A percentile compares a stretch with the other conserved stretches of the same genome.
These are phyloP conservation scores for Arenaria interpres DNA, from an alignment of 2,113 vertebrate genomes.

Conservation along the genomic window DNA sequence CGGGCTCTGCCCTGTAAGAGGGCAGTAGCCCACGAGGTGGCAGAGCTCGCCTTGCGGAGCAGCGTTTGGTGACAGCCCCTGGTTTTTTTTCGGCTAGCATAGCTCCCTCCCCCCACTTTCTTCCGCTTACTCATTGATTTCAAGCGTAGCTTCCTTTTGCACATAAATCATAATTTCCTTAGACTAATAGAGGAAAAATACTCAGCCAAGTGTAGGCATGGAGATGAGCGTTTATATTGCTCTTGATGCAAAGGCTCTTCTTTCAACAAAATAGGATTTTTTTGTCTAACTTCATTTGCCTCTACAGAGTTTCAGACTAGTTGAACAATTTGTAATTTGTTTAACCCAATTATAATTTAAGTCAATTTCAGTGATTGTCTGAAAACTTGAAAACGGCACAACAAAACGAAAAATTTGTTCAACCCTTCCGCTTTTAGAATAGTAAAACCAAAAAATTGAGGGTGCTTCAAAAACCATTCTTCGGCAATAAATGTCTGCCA, in stretches of 20 bases:
- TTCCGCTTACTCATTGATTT: not conserved
- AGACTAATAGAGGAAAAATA: not conserved
- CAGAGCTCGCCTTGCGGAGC: conserved; percentile 25
- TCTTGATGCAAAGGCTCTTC: not conserved
- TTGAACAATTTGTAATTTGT: not conserved
- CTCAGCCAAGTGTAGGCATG: not conserved
- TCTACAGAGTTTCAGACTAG: not conserved
- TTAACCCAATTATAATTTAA: not conserved
- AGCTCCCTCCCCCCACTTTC: not conserved
- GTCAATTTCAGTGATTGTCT: not conserved
- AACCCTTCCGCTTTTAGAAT: not conserved
- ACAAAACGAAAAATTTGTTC: not conserved
- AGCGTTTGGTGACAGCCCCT: not conserved
- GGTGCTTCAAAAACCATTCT: not conserved
- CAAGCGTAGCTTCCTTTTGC: not conserved
- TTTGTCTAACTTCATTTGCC: not conserved
- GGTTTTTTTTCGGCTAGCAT: not conserved
- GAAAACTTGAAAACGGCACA: not conserved
- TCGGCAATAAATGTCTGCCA: not conserved
- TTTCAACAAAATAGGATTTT: not conserved
- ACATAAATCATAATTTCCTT: not conserved
- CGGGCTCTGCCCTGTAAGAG: not conserved
- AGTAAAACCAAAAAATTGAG: not conserved
- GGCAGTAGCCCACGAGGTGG: conserved; percentile 47
- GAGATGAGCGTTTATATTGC: not conserved